phyloP scores from a whole-genome alignment of 2,888 invertebrate genomes.

The Xanthorhoe designata region DNA sequence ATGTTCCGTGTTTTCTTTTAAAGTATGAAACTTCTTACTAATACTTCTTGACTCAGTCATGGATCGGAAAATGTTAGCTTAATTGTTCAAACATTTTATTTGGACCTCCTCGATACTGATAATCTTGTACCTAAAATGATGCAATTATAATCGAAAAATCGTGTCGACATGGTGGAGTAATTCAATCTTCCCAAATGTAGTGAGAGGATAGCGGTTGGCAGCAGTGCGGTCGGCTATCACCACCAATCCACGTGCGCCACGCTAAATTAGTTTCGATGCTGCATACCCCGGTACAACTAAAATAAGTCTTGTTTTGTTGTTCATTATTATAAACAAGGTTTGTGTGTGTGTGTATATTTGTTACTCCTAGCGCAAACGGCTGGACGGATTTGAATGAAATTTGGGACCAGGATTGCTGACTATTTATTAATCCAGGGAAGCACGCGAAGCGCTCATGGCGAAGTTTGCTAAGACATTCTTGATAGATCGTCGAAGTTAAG shows the following conservation, averaged over 20 bases:
- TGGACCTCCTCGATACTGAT: background rate
- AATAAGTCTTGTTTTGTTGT: slow-evolving; percentile 45
- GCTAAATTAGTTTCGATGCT: slow-evolving; percentile 54
- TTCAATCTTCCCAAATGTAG: slow-evolving; percentile 68
- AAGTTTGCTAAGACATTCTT: no score
- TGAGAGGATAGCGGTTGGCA: slow-evolving; percentile 47
- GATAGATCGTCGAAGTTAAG: no score
- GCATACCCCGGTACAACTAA: slow-evolving; percentile 48
- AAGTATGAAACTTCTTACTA: background rate
- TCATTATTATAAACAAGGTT: no score
- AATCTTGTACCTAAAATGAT: slow-evolving; percentile 23
- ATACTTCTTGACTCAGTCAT: background rate
- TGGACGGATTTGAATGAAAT: no score
- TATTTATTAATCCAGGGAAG: no score
- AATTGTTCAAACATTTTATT: background rate
- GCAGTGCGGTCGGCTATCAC: slow-evolving; percentile 42
- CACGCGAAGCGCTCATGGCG: no score
- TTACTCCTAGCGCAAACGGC: no score
- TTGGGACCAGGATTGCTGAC: no score
- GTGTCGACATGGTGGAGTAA: slow-evolving; percentile 64
- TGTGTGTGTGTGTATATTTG: no score
- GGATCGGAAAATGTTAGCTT: background rate
- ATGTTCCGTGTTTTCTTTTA: background rate
- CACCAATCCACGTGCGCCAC: slow-evolving; percentile 49
- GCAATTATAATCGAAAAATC: slow-evolving; percentile 39